Base-by-base conservation (phyloP, 2,113 vertebrate genomes). In the Irena cyanogastra region DNA sequence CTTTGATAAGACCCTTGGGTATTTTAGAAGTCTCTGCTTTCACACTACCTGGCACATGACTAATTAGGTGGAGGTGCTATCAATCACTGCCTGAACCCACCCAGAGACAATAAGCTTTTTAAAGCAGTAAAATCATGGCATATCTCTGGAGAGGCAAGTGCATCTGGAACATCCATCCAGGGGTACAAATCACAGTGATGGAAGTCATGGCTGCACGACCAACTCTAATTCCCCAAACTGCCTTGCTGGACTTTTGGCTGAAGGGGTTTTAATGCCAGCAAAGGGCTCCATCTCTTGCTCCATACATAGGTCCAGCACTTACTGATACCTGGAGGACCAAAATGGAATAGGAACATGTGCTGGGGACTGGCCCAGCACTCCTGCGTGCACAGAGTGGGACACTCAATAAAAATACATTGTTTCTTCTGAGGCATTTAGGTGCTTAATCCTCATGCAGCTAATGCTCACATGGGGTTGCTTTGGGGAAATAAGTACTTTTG, bases 1-100 rank as follows among this genome's bases (percentile, higher is more conserved):
- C 63, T 79, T 53, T 74, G 86, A 87, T 92, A 92, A 94, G 85
- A 63, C 80, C 69, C 84, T 86, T 37, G 65, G 35, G 68, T 80
- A 83, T 87, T 94, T 74, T n/a, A 59, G 39, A 65, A 56, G 33
- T 30, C 89, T 61, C 89, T 75, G 75, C 53, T 91, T 88, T 89
- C 68, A 54, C 3, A 1, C 44, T 84, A 79, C 63, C 70, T 86
- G 53, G 33, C 63, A 76, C 37, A 41, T 49, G 83, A 95, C 87
- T 94, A 78, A 94, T 90, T 76, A 88, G 45, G 54, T 3, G 4
- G 49, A 85, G 37, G 83, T 65, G 44, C 39, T 42, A 68, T 91
- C 91, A 78, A 50, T 74, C 54, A 49, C 86, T 2, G 3, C 41
- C 87, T 54, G 89, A 94, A 91, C 24, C 64, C 54, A 85, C 31